Percentiles rank a stretch among this genome's conserved stretches.
Conservation (phyloP, 2,113 vertebrate genomes). For the Aegithalos caudatus region DNA sequence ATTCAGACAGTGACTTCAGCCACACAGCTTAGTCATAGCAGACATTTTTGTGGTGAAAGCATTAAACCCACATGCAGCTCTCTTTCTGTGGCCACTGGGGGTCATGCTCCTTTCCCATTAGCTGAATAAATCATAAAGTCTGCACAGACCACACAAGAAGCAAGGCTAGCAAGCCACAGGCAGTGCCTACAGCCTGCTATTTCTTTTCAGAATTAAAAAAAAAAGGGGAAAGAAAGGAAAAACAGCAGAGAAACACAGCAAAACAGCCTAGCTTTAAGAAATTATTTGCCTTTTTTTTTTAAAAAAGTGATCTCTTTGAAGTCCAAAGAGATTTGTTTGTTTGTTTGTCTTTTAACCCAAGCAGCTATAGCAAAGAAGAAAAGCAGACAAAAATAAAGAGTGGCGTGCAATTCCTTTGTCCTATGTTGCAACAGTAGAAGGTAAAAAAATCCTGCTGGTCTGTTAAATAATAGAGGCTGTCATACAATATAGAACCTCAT, state of each 20-base stretch:
- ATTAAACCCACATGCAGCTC: conserved; percentile 99
- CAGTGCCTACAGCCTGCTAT: conserved; percentile 85
- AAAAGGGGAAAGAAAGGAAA: conserved; percentile 39
- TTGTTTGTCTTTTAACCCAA: conserved; percentile 66
- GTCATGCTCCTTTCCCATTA: conserved; percentile 99
- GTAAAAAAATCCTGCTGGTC: conserved; percentile 69
- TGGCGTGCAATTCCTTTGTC: conserved; percentile 44
- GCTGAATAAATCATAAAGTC: conserved; percentile 99
- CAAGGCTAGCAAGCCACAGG: conserved; percentile 82
- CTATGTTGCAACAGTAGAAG: conserved; percentile 33
- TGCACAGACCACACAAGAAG: conserved; percentile 99
- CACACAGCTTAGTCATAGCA: conserved; percentile 95
- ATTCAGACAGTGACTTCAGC: conserved; percentile 86
- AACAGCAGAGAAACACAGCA: conserved; percentile 67
- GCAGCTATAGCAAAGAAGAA: conserved; percentile 48
- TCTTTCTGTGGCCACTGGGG: conserved; percentile 99
- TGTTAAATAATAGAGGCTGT: conserved; percentile 68
- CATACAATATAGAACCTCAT: conserved; percentile 33
- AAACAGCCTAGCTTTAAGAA: conserved; percentile 68
- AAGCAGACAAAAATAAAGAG: conserved; percentile 58
- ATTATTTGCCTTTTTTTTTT: conserved; percentile 35
- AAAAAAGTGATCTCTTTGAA: conserved; percentile 51
- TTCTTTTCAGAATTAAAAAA: conserved; percentile 81
- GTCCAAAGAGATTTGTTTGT: conserved; percentile 53
- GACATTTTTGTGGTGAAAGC: conserved; percentile 99